Evolutionary conservation across 2,888 invertebrate species (phyloP).

Genomic region (Leistus spinibarbis): DNA sequence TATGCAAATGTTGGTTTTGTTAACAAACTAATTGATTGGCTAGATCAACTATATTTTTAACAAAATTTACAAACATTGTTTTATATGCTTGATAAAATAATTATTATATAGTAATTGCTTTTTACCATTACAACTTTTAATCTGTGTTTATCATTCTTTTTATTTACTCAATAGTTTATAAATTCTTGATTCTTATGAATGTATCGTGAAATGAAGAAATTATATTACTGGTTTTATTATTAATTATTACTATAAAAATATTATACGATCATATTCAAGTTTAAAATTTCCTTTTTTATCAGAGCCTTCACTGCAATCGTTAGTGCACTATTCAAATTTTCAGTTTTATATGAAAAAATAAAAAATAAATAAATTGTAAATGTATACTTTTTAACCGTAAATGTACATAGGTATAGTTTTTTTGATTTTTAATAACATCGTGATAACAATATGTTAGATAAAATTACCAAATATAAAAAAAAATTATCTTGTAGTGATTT

Average conservation of each 20-base stretch:
- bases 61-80: background rate
- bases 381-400: constrained; percentile 2
- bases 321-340: constrained; percentile 13
- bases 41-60: background rate
- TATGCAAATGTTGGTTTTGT: background rate
- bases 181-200: background rate
- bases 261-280: background rate
- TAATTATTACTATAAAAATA: background rate
- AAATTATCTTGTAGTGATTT: constrained; percentile 15
- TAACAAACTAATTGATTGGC: background rate
- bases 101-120: no score
- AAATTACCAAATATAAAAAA: background rate
- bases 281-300: background rate
- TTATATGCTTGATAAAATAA: no score
- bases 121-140: no score
- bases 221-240: background rate
- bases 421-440: constrained; percentile 18
- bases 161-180: background rate
- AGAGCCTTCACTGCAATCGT: constrained; percentile 18
- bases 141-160: no score
- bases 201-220: background rate
- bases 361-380: constrained; percentile 11
- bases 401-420: constrained; percentile 12
- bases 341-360: background rate
- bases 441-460: constrained; percentile 19